phyloP scores from a whole-genome alignment of 2,113 vertebrate species.

The Saguinus imperator region DNA sequence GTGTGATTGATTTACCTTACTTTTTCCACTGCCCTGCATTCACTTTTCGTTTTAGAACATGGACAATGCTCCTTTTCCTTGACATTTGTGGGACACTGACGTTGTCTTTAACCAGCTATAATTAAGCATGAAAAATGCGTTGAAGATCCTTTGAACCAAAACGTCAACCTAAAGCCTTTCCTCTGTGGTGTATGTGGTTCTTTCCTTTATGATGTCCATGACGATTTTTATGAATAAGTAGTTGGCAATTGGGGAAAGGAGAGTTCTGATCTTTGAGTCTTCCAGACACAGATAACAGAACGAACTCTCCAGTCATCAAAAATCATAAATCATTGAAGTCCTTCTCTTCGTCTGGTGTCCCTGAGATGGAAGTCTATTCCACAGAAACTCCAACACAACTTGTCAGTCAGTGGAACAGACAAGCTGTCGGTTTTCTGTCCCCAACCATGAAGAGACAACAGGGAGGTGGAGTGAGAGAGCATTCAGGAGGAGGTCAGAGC shows the following conservation, averaged over 20 bases:
- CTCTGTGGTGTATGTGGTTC: not conserved
- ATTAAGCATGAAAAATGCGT: not conserved
- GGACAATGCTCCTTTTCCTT: not conserved
- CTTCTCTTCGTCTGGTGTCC: not conserved
- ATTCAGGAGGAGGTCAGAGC: not conserved
- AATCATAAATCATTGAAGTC: not conserved
- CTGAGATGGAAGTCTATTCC: not conserved
- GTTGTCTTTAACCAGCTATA: not conserved
- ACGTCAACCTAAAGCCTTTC: not conserved
- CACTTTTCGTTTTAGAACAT: not conserved
- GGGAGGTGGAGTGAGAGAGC: not conserved
- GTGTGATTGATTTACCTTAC: fast-evolving
- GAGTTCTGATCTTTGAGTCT: not conserved
- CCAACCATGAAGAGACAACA: fast-evolving
- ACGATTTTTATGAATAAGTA: not conserved
- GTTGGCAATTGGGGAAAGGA: not conserved
- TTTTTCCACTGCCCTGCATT: fast-evolving
- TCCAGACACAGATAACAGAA: not conserved
- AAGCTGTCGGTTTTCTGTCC: not conserved
- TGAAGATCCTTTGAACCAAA: not conserved
- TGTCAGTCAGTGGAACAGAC: not conserved
- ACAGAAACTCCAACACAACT: not conserved
- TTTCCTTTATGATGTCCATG: not conserved
- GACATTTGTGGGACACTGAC: not conserved
- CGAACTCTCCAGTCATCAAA: not conserved